Percentiles rank a stretch among this genome's conserved stretches.
These are phyloP conservation scores for Galeopsomyia nigrocyanea DNA, from an alignment of 2,888 invertebrate species.

Conservation along the genomic window DNA sequence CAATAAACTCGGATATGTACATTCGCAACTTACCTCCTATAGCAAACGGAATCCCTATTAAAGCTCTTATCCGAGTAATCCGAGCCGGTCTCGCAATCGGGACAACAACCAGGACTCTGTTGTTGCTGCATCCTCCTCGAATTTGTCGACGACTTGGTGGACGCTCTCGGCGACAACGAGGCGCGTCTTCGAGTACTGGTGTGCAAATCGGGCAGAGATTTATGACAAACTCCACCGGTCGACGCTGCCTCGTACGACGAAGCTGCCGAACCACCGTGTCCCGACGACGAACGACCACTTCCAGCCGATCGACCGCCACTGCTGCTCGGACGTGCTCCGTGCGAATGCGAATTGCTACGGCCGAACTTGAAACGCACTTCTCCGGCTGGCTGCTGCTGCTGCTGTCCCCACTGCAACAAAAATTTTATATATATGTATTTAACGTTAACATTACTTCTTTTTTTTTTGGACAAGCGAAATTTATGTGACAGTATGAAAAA, in stretches of 20 bases:
- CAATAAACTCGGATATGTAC: too few relatives aligned
- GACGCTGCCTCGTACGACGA: background rate
- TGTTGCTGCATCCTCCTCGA: constrained; percentile 29
- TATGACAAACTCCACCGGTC: constrained; percentile 72
- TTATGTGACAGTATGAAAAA: too few relatives aligned
- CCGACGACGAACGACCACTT: constrained; percentile 7
- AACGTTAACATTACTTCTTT: too few relatives aligned
- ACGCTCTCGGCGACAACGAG: constrained; percentile 65
- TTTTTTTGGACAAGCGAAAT: too few relatives aligned
- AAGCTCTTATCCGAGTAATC: constrained; percentile 68
- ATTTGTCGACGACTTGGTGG: constrained; percentile 60
- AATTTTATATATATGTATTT: background rate
- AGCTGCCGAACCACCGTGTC: background rate
- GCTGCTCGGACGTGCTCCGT: constrained; percentile 52
- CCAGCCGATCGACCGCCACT: background rate
- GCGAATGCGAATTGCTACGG: constrained; percentile 64
- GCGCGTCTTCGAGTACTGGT: constrained; percentile 68
- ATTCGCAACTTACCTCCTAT: constrained; percentile 59
- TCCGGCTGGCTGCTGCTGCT: constrained; percentile 36
- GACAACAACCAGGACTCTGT: constrained; percentile 55
- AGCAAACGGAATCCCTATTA: constrained; percentile 64
- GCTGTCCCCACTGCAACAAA: constrained; percentile 8
- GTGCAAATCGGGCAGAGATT: constrained; percentile 85
- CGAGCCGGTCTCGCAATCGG: constrained; percentile 67
- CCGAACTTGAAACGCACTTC: constrained; percentile 62